Base-by-base conservation (phyloP, 2,888 invertebrate genomes). In the Trissoscelio sp. region DNA sequence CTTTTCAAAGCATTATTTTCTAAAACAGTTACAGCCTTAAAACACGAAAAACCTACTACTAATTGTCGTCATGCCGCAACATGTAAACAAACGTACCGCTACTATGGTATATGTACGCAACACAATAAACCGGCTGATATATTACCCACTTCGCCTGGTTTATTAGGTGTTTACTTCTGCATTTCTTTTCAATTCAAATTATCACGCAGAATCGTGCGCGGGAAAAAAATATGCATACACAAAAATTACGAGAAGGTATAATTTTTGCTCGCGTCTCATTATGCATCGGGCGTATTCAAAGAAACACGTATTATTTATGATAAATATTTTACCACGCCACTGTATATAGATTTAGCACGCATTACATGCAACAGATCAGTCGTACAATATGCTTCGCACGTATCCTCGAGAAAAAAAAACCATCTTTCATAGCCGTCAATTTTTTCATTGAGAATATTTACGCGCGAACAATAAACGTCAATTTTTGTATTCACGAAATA, bases 261-360 rank as follows among this genome's bases (percentile, higher is more conserved):
- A 46, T 46, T 46, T 20, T 20, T 20, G 20, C 46, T 16, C 11
- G 11, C 7, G 20, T 37, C 14, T 60, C 18, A 58, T 58, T 58
- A 42, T 58, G 44, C 28, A 9, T 60, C 28, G 18, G 39, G 16
- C 28, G n/a, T 44, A 12, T 12, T 46, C 20, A 48, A 31, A 34
- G 34, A 18, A 34, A 31, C 48, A 34, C 24, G 62, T 34, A 34
- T 24, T 62, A 62, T 62, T 62, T 62, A 46, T 34, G 62, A 62
- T 62, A 62, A 48, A 62, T 48, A 62, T 46, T 62, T 62, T 34
- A 62, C 46, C 18, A 14, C 39, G 39, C 39, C 12, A 39, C 39
- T 39, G 12, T 12, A 14, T 39, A 39, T 14, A 39, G 16, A 22
- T 48, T 39, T 44, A 44, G 18, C 44, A 44, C 44, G 44, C 44